These are phyloP conservation scores for Brachyopa scutellaris DNA, from an alignment of 2,888 invertebrate genomes.

Conservation along the genomic window DNA sequence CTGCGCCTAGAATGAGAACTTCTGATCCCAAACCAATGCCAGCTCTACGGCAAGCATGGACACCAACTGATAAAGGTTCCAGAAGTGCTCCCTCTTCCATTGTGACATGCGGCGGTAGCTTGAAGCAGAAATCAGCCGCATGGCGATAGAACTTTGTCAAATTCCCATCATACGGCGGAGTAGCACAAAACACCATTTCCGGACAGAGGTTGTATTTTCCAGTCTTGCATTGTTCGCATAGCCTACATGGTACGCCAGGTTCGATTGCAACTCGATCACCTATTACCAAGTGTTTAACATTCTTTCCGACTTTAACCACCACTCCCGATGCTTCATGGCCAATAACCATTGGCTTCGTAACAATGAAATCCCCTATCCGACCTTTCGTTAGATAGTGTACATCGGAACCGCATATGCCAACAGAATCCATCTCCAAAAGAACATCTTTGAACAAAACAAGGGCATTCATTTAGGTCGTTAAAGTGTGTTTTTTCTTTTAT, in stretches of 20 bases:
- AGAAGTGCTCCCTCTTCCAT: constrained; percentile 97
- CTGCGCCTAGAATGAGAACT: constrained; percentile 91
- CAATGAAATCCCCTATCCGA: constrained; percentile 92
- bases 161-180: constrained; percentile 96
- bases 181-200: constrained; percentile 95
- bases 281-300: constrained; percentile 86
- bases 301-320: constrained; percentile 88
- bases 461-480: too few relatives aligned
- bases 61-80: constrained; percentile 96
- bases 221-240: constrained; percentile 90
- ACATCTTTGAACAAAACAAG: constrained; percentile 76
- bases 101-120: constrained; percentile 93
- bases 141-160: constrained; percentile 93
- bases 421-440: constrained; percentile 92
- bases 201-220: constrained; percentile 96
- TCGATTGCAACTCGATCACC: constrained; percentile 97
- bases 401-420: constrained; percentile 99
- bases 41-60: constrained; percentile 95
- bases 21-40: constrained; percentile 87
- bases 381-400: constrained; percentile 95
- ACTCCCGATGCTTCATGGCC: constrained; percentile 96
- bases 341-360: constrained; percentile 94
- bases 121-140: constrained; percentile 93
- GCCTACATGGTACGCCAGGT: constrained; percentile 94
- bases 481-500: too few relatives aligned